A percentile compares a stretch with the other conserved stretches of the same genome.
phyloP scores from a whole-genome alignment of 2,888 invertebrate species.

The Acrobasis repandana region DNA sequence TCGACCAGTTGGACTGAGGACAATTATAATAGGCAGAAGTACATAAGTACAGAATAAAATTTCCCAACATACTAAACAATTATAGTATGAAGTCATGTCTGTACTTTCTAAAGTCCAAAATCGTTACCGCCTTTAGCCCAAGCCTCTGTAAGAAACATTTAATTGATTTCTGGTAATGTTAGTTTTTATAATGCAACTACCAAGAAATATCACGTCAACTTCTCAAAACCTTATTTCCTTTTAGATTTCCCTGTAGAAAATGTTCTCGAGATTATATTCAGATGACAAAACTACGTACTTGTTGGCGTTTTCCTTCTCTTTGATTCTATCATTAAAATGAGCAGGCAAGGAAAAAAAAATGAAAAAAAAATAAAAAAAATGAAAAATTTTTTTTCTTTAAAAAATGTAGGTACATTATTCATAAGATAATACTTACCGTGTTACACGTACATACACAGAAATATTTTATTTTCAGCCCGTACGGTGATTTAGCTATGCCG shows the following conservation, averaged over 20 bases:
- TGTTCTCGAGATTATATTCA: not conserved
- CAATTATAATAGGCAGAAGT: too few relatives aligned
- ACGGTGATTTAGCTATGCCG: too few relatives aligned
- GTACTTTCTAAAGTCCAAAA: not conserved
- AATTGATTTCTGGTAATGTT: slow-evolving; percentile 16
- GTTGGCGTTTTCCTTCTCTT: not conserved
- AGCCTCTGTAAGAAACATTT: slow-evolving; percentile 8
- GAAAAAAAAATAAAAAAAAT: too few relatives aligned
- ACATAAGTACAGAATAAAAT: too few relatives aligned
- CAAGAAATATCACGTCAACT: slow-evolving; percentile 15
- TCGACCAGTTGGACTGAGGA: too few relatives aligned
- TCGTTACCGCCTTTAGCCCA: not conserved
- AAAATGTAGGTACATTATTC: too few relatives aligned
- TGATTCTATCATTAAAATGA: too few relatives aligned
- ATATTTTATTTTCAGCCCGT: too few relatives aligned
- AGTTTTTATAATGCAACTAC: slow-evolving; percentile 1
- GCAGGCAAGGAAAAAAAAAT: too few relatives aligned
- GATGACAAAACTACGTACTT: not conserved
- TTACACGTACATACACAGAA: too few relatives aligned
- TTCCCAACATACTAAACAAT: not conserved
- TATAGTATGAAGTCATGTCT: slow-evolving; percentile 22
- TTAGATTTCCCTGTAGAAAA: slow-evolving; percentile 11
- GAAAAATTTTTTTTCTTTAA: too few relatives aligned
- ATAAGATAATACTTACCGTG: too few relatives aligned
- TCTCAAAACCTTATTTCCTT: not conserved